Percentiles rank a stretch among this genome's conserved stretches.
These are phyloP conservation scores for Anastrepha obliqua DNA, from an alignment of 1,140 invertebrate species.

Conservation along the genomic window DNA sequence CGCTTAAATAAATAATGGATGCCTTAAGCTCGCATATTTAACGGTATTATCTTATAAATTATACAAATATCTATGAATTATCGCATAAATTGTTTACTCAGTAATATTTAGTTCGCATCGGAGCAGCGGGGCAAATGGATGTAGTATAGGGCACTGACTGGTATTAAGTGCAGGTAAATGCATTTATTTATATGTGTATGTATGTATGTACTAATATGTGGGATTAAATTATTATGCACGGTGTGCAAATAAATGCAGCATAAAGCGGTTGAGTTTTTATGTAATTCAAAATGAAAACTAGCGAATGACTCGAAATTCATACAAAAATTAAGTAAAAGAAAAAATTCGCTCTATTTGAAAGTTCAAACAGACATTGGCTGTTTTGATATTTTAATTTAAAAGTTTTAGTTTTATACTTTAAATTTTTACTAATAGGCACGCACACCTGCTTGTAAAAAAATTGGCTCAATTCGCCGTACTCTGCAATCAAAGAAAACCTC, in stretches of 20 bases:
- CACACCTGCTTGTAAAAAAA: too few species aligned
- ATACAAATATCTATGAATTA: neutral
- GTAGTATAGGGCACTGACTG: neutral
- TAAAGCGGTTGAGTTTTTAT: neutral
- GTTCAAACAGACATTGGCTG: too few species aligned
- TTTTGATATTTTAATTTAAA: too few species aligned
- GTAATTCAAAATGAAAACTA: too few species aligned
- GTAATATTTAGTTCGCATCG: neutral
- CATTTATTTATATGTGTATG: neutral
- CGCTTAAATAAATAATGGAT: constrained; percentile 14
- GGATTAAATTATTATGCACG: constrained; percentile 14
- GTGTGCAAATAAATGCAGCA: constrained; percentile 14
- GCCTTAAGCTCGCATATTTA: constrained; percentile 22
- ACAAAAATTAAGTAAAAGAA: too few species aligned
- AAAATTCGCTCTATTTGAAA: too few species aligned
- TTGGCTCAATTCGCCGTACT: too few species aligned
- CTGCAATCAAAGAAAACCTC: too few species aligned
- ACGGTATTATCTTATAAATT: constrained; percentile 29
- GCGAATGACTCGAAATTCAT: too few species aligned
- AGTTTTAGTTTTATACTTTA: too few species aligned
- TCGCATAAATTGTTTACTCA: neutral
- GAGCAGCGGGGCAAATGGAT: neutral
- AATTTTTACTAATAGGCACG: too few species aligned
- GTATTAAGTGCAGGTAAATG: neutral
- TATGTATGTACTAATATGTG: neutral